Evolutionary conservation across 2,888 invertebrate species (phyloP), one percentile per base, ranked within the genome.

Genomic region (Galerucella nymphaeae): DNA sequence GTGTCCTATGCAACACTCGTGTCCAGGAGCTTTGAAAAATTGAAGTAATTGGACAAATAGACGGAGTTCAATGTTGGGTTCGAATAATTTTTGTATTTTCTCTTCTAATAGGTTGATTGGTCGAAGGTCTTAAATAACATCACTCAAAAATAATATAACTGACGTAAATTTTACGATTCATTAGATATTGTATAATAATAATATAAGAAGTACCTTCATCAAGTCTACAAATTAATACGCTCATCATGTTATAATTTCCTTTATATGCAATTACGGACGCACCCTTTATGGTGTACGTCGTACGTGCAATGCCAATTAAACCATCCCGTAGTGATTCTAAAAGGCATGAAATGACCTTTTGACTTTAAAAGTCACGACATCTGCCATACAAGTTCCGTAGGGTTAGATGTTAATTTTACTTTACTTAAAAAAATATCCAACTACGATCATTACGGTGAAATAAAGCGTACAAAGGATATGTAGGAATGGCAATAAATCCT

Each of bases 231-330:
- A 53, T 53, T 53, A 53, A 53, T 53, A 53, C 53, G 53, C 53
- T 53, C 61, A 41, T 62, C 61, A 62, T 41, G 61, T 61, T 61
- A 38, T 38, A 61, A 55, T 66, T 66, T 69, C 16, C 38, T 68
- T 38, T 61, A 45, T 53, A 62, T 41, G 69, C 69, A 69, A 69
- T 69, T 63, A 62, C 41, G 42, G 30, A 42, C 66, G 42, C 70
- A 70, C 70, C 55, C 70, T 57, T 62, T 18, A 62, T 42, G 42
- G 42, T 55, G 57, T 64, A 38, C 42, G 42, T 18, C 59, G 20
- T 61, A 64, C 70, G 70, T 70, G 70, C 70, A 53, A 65, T 68
- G 53, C 65, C 74, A 71, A 74, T 74, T 74, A 71, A 53, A 73
- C 70, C 50, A 70, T 73, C 73, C 70, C 66, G 63, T 71, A 61